A percentile compares a stretch with the other conserved stretches of the same genome.
phyloP scores from a whole-genome alignment of 2,888 invertebrate genomes.

The Morpho deidamia region DNA sequence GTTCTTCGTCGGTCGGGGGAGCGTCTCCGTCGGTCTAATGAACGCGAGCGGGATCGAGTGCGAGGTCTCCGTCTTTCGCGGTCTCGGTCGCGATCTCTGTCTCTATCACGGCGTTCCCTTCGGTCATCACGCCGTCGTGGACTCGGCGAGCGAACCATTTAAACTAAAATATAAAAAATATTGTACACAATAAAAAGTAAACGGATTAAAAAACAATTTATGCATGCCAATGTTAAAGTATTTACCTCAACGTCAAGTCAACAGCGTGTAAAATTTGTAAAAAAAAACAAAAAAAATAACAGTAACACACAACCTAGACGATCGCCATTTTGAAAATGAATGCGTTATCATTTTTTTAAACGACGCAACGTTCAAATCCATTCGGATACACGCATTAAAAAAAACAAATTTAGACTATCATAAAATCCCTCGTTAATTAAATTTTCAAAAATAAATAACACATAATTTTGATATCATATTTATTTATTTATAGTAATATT shows the following conservation, averaged over 20 bases:
- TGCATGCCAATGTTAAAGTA: slow-evolving; percentile 4
- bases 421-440: no score
- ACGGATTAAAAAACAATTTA: neutral
- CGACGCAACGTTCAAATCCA: slow-evolving; percentile 27
- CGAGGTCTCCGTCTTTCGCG: slow-evolving; percentile 61
- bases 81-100: slow-evolving; percentile 51
- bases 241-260: slow-evolving; percentile 57
- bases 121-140: slow-evolving; percentile 66
- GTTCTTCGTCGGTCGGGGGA: slow-evolving; percentile 60
- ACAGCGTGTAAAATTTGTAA: slow-evolving; percentile 57
- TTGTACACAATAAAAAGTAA: slow-evolving; percentile 10
- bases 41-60: slow-evolving; percentile 63
- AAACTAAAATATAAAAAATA: slow-evolving; percentile 30
- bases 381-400: slow-evolving; percentile 28
- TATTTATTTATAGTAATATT: no score
- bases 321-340: slow-evolving; percentile 66
- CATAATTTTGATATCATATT: no score
- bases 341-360: slow-evolving; percentile 24
- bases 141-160: slow-evolving; percentile 73
- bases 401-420: neutral
- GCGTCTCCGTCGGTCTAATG: slow-evolving; percentile 59
- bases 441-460: no score
- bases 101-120: slow-evolving; percentile 35
- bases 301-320: slow-evolving; percentile 59
- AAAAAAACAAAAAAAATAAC: slow-evolving; percentile 51